Base-by-base conservation (phyloP, 1,140 invertebrate genomes). In the Parapsyche elsis region DNA sequence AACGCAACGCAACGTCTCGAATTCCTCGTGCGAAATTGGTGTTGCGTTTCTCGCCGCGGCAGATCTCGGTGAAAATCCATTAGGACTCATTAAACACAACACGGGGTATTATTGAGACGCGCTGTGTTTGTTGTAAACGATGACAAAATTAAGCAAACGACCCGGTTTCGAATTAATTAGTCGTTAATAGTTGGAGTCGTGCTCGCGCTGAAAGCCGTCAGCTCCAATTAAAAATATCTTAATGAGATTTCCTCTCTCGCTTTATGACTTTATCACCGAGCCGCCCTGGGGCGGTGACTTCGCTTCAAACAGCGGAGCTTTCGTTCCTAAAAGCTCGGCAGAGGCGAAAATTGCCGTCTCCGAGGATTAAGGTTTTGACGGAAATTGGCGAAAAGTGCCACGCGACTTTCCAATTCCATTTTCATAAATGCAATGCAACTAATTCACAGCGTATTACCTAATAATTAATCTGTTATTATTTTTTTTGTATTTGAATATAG, bases 141-240 rank as follows among this genome's bases (percentile, higher is more conserved):
- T 38, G 30, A 38, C 30, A 38, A 38, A 38, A 38, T 38, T 38
- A 38, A 38, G 30, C 30, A 38, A 38, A 38, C 30, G 30, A 38
- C 30, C 30, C 30, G 30, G 30, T 38, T 38, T 38, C 30, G 30
- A 38, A 38, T 38, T 73, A 46, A 73, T 49, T 49, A 46, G 7
- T 38, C 45, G 12, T 46, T 73, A 73, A 73, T 71, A 71, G 38
- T 21, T 16, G 67, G 21, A 67, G 61, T 67, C 24, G 61, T 12
- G 49, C 26, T 26, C 30, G 45, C 16, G 71, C 16, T n/a, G 45
- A 57, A 57, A 57, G 73, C 73, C 46, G 73, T 57, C 45, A 30
- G 24, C 49, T 14, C 23, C 45, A 75, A 75, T 75, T 75, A 75
- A 75, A 75, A 75, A 75, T 75, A 57, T 23, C 44, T 24, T 75